Percentiles rank a stretch among this genome's conserved stretches.
Conservation (phyloP, 2,888 invertebrate species). For the Pandemis cinnamomeana region DNA sequence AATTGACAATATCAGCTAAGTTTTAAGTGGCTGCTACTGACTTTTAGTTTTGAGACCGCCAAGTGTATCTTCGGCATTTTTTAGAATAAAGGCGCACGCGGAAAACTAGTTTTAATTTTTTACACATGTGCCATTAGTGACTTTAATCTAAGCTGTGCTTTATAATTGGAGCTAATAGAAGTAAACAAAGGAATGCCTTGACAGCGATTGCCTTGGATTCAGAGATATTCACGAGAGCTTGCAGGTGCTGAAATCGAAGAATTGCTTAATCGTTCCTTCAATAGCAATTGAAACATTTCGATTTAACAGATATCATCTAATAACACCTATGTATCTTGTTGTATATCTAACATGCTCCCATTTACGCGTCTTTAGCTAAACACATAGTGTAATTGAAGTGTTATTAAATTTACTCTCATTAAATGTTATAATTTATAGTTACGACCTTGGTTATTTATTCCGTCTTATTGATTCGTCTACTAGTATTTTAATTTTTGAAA, state of each 20-base stretch:
- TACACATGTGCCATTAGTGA: background rate
- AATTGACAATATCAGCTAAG: constrained; percentile 6
- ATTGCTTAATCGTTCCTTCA: background rate
- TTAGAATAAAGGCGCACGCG: background rate
- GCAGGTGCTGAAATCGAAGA: constrained; percentile 1
- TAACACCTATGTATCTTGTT: background rate
- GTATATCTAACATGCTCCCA: background rate
- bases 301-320: background rate
- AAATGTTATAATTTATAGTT: background rate
- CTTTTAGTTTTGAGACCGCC: background rate
- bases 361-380: background rate
- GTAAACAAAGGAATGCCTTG: background rate
- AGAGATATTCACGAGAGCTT: background rate
- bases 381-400: background rate
- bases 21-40: background rate
- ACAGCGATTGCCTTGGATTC: background rate
- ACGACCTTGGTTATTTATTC: background rate
- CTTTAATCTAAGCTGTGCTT: constrained; percentile 9
- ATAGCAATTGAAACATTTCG: constrained; percentile 13
- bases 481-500: background rate
- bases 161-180: constrained; percentile 7
- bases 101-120: background rate
- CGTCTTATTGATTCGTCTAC: too few species aligned
- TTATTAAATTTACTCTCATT: background rate
- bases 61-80: background rate